A percentile compares a stretch with the other conserved stretches of the same genome.
Conservation (phyloP, 2,113 vertebrate species). For the Mesoclemmys tuberculata region DNA sequence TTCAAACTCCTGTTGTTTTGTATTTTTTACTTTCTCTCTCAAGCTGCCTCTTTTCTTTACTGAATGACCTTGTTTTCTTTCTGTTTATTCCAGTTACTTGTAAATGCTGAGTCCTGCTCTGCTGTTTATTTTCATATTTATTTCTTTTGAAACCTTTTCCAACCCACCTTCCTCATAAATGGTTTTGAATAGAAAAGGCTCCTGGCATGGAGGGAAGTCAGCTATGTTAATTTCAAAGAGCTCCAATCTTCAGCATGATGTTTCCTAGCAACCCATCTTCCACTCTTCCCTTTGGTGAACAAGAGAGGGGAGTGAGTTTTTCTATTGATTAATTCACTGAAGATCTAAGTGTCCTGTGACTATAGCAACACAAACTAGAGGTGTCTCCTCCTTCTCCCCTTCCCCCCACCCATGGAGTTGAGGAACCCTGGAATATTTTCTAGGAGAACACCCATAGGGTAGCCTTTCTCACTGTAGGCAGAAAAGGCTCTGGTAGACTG, state of each 20-base stretch:
- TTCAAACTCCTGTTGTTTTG: background rate
- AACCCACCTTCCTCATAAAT: constrained; percentile 49
- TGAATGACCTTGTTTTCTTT: background rate
- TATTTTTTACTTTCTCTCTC: background rate
- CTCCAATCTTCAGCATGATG: constrained; percentile 72
- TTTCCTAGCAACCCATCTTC: constrained; percentile 85
- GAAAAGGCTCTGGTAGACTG: background rate
- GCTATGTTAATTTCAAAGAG: constrained; percentile 79
- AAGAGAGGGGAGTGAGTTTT: constrained; percentile 65
- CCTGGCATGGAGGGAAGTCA: constrained; percentile 69
- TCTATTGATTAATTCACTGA: constrained; percentile 74
- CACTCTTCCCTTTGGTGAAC: constrained; percentile 73
- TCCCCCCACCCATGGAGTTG: constrained; percentile 52
- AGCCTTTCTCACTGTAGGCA: background rate
- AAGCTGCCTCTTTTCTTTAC: background rate
- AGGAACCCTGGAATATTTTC: constrained; percentile 50
- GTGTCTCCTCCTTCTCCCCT: constrained; percentile 5
- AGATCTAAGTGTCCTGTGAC: constrained; percentile 70
- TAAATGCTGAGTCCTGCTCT: constrained; percentile 42
- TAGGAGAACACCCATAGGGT: background rate
- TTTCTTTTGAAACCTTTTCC: constrained; percentile 30
- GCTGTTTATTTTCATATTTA: constrained; percentile 46
- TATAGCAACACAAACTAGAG: constrained; percentile 66
- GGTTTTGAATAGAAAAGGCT: constrained; percentile 66
- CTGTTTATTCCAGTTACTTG: background rate